Evolutionary conservation across 2,888 invertebrate species (phyloP), one percentile per base, ranked within the genome.

Genomic region (Diarsia rubi): DNA sequence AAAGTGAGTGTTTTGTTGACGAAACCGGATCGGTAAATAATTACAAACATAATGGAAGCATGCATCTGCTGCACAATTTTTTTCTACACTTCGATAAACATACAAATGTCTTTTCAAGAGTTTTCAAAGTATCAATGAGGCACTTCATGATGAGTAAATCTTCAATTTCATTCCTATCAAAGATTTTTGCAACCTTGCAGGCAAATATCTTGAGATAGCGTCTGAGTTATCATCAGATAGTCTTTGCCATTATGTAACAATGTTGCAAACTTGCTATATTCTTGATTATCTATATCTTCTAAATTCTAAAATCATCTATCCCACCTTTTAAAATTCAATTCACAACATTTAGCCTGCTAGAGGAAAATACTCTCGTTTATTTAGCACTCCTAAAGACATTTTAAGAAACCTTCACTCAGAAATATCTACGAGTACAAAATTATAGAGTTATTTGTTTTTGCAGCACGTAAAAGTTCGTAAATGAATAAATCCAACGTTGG

Each of bases 1-100:
- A 95, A 95, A 95, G 95, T 93, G 91, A 92, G 91, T 90, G 92
- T 92, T 93, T 94, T 93, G 93, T 92, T 92, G 88, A 91, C 89
- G 90, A 90, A 94, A 94, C 94, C 94, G 93, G 93, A 93, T 92
- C 90, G 85, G 86, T 88, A 89, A 91, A 92, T 92, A 91, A 92
- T 92, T 88, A 87, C 82, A 83, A 85, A 88, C 84, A 84, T 88
- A 84, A 83, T 86, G 70, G 73, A 76, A 70, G 72, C 78, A 79
- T 82, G 80, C 79, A 86, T 85, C 76, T 86, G 81, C 83, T 73
- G 74, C 73, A 83, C 73, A 81, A 81, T 83, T 60, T 70, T 75
- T 82, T 78, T 52, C 57, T 78, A 44, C 65, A 72, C 59, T 68
- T 67, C 52, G 59, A 65, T 73, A 73, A 52, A 75, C 71, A 73